Conservation (phyloP, 2,888 invertebrate species). For the Lasiommata megera region DNA sequence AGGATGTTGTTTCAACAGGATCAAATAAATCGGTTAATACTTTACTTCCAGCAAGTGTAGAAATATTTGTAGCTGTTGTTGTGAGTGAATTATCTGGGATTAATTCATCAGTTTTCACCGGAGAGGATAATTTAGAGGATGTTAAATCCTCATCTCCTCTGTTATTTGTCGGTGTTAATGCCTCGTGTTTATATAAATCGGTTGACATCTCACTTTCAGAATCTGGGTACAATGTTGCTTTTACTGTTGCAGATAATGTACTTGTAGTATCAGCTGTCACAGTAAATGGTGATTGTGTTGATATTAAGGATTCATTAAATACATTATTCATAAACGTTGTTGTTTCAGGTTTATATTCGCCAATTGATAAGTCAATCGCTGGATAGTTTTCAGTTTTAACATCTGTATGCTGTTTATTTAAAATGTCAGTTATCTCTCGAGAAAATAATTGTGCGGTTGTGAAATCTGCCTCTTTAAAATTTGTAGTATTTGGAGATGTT, state of each 20-base stretch:
- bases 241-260: neutral
- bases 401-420: too few species aligned
- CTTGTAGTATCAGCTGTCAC: too few species aligned
- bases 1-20: too few species aligned
- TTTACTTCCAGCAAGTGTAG: too few species aligned
- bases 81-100: neutral
- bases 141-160: neutral
- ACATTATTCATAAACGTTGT: too few species aligned
- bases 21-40: too few species aligned
- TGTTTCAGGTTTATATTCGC: too few species aligned
- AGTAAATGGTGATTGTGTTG: too few species aligned
- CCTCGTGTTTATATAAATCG: neutral
- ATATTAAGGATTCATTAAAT: too few species aligned
- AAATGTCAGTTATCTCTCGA: neutral
- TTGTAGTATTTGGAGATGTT: neutral
- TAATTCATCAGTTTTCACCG: neutral
- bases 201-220: neutral
- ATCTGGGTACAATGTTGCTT: neutral
- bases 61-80: too few species aligned
- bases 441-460: neutral
- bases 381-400: too few species aligned
- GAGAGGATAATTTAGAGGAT: neutral
- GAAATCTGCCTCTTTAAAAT: neutral
- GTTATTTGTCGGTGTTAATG: neutral
- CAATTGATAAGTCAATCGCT: too few species aligned